phyloP scores from a whole-genome alignment of 1,140 invertebrate species.

The Dinothrombium tinctorium region DNA sequence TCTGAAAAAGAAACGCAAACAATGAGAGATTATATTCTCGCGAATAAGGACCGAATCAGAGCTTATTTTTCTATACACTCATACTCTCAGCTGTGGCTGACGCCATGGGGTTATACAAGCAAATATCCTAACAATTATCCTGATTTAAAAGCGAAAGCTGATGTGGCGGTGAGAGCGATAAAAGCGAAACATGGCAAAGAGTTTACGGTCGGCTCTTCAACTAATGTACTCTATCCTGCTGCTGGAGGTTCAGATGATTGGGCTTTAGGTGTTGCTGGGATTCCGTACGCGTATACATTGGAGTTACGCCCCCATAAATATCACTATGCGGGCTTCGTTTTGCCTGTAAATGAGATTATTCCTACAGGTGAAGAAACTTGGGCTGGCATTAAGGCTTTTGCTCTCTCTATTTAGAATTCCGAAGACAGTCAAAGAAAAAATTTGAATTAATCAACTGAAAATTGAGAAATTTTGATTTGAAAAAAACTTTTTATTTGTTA shows the following conservation, averaged over 20 bases:
- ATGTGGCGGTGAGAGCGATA: conserved; percentile 1
- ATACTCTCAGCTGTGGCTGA: conserved; percentile 22
- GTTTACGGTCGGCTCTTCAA: conserved; percentile 21
- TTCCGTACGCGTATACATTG: conserved; percentile 18
- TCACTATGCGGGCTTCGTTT: conserved; percentile 22
- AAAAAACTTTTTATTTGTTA: no score
- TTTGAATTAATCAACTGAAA: no score
- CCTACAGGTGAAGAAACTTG: not conserved
- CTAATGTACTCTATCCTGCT: conserved; percentile 18
- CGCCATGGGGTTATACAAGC: conserved; percentile 29
- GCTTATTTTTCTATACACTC: conserved; percentile 15
- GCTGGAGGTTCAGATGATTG: conserved; percentile 23
- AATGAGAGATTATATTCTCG: conserved; percentile 10
- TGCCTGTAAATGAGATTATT: conserved; percentile 8
- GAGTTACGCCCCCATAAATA: conserved; percentile 21
- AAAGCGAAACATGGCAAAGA: conserved; percentile 25
- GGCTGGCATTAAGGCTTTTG: not conserved
- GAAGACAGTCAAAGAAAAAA: no score
- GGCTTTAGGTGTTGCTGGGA: conserved; percentile 20
- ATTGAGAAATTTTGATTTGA: no score
- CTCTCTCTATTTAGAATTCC: no score
- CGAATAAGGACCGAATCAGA: conserved; percentile 2
- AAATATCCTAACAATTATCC: conserved; percentile 23
- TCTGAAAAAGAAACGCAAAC: conserved; percentile 15
- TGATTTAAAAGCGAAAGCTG: conserved; percentile 11